Evolutionary conservation across 2,113 vertebrate genomes (phyloP).

Genomic region (Melanocharis versteri): DNA sequence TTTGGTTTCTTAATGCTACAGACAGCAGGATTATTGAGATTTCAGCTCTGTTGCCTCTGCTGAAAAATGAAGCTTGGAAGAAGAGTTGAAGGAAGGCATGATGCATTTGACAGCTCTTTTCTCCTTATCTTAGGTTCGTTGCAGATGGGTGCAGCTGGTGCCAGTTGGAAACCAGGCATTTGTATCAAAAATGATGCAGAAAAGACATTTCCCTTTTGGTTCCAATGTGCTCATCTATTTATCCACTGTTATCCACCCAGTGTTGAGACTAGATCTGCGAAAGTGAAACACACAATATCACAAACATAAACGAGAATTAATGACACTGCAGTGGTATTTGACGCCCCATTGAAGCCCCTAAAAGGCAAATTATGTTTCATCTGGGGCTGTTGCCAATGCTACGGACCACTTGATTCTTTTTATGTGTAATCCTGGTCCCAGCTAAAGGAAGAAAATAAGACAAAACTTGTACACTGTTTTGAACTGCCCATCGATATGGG

Average conservation of each 20-base stretch:
- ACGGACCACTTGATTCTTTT: background rate
- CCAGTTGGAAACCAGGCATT: background rate
- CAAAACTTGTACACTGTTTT: background rate
- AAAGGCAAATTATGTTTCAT: background rate
- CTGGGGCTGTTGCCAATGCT: background rate
- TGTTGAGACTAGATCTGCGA: background rate
- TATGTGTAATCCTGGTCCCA: background rate
- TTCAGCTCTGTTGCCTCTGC: conserved; percentile 18
- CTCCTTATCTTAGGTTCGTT: background rate
- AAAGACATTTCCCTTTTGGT: background rate
- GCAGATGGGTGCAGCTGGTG: conserved; percentile 42
- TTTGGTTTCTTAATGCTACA: background rate
- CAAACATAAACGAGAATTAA: background rate
- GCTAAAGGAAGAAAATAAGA: background rate
- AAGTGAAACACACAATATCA: background rate
- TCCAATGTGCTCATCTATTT: background rate
- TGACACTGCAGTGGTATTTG: background rate
- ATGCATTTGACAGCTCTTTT: conserved; percentile 1
- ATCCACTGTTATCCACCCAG: background rate
- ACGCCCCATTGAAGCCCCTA: accelerated
- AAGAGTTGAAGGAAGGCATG: background rate
- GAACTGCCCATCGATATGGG: background rate
- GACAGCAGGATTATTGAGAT: conserved; percentile 17
- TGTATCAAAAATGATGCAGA: background rate
- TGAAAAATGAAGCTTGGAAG: background rate